These are phyloP conservation scores for Alosa sapidissima DNA, from an alignment of 2,797 vertebrate species.

Conservation along the genomic window DNA sequence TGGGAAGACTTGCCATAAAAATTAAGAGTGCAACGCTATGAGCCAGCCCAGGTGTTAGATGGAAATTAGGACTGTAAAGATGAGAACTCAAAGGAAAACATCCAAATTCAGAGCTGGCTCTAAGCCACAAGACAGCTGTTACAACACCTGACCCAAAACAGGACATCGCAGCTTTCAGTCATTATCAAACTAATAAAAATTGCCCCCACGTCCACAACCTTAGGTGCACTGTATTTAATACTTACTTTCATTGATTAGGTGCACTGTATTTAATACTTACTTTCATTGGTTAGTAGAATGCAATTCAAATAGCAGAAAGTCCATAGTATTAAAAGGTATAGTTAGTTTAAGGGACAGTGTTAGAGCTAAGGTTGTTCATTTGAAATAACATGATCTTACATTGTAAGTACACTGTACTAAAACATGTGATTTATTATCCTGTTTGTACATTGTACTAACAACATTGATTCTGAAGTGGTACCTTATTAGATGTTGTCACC, in stretches of 20 bases:
- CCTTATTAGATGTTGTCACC: not conserved
- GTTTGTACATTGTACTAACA: too few relatives aligned
- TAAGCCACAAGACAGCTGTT: not conserved
- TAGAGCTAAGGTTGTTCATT: not conserved
- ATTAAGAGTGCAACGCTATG: not conserved
- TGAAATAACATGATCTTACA: not conserved
- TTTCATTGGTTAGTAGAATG: not conserved
- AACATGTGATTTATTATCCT: too few relatives aligned
- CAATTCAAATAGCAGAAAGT: not conserved
- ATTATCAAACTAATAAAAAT: not conserved
- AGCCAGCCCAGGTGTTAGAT: not conserved
- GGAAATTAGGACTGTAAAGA: constrained; percentile 2
- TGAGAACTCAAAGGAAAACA: not conserved
- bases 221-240: not conserved
- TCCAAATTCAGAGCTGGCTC: too few relatives aligned
- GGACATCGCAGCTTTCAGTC: not conserved
- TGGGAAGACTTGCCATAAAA: not conserved
- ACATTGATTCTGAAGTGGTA: not conserved
- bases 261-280: not conserved
- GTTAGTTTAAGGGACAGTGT: not conserved
- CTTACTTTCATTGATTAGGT: not conserved
- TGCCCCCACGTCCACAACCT: not conserved
- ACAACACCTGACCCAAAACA: not conserved
- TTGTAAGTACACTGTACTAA: not conserved
- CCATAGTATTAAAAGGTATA: not conserved